phyloP scores from a whole-genome alignment of 2,113 vertebrate species.

The Grammomys dolichurus region DNA sequence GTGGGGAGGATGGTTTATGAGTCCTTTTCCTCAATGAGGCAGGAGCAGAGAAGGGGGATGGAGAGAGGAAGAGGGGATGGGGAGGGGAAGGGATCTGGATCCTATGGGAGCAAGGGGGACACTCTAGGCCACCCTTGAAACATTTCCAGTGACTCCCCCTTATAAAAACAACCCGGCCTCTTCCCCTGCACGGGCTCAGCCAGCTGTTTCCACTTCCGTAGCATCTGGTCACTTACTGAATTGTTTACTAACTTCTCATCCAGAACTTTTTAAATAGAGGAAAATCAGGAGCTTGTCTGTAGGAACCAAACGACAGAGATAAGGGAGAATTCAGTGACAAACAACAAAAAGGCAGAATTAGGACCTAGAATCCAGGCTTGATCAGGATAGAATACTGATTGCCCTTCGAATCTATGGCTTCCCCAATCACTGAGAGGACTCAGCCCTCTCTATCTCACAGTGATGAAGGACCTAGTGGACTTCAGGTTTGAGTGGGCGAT shows the following conservation, averaged over 20 bases:
- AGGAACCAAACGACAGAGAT: conserved; percentile 50
- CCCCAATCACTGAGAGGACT: not conserved
- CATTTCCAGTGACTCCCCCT: conserved; percentile 60
- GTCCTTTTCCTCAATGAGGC: not conserved
- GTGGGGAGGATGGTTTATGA: not conserved
- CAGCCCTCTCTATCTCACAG: accelerated
- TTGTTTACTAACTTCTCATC: conserved; percentile 85
- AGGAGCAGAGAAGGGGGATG: not conserved
- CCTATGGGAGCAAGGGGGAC: conserved; percentile 50
- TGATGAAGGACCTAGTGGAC: not conserved
- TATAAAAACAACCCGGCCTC: conserved; percentile 79
- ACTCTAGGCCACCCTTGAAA: conserved; percentile 48
- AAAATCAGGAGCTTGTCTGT: conserved; percentile 30
- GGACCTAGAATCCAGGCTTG: conserved; percentile 8
- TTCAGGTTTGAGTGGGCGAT: not conserved
- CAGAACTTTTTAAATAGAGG: conserved; percentile 77
- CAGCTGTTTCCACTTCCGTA: conserved; percentile 89
- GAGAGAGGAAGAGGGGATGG: not conserved
- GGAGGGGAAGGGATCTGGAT: not conserved
- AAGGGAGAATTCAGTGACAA: not conserved
- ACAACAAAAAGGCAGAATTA: conserved; percentile 55
- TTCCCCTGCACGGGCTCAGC: conserved; percentile 56
- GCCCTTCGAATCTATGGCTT: not conserved
- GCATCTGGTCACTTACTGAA: conserved; percentile 83
- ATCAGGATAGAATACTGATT: not conserved